Conservation (phyloP, 2,113 vertebrate genomes). For the Erythrolamprus reginae region DNA sequence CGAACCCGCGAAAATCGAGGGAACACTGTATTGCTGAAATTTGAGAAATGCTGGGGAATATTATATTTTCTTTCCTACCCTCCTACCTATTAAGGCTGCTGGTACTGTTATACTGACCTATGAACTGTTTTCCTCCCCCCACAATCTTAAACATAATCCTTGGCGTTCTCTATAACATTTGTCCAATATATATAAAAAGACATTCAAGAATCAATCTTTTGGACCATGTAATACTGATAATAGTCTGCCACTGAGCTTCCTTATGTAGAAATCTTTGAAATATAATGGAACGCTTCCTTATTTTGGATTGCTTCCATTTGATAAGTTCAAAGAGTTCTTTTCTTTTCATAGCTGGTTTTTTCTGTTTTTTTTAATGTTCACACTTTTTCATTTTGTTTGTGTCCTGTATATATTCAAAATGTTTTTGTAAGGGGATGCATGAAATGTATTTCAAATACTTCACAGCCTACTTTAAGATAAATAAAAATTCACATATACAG, state of each 20-base stretch:
- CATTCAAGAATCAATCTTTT: background rate
- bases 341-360: background rate
- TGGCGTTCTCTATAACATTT: background rate
- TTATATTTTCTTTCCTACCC: background rate
- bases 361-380: background rate
- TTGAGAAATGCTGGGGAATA: background rate
- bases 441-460: background rate
- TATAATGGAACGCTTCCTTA: background rate
- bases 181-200: background rate
- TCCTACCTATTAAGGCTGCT: background rate
- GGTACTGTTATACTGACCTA: background rate
- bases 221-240: background rate
- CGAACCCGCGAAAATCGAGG: too few species aligned
- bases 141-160: background rate
- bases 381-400: background rate
- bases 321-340: background rate
- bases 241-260: background rate
- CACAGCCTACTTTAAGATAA: background rate
- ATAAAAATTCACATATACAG: background rate
- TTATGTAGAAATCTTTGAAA: background rate
- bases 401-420: background rate
- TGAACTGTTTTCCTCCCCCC: background rate
- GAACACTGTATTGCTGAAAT: background rate
- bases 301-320: slow-evolving; percentile 7
- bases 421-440: background rate